A percentile compares a stretch with the other conserved stretches of the same genome.
These are phyloP conservation scores for Oreohelix idahoensis DNA, from an alignment of 1,140 invertebrate species.

Conservation along the genomic window DNA sequence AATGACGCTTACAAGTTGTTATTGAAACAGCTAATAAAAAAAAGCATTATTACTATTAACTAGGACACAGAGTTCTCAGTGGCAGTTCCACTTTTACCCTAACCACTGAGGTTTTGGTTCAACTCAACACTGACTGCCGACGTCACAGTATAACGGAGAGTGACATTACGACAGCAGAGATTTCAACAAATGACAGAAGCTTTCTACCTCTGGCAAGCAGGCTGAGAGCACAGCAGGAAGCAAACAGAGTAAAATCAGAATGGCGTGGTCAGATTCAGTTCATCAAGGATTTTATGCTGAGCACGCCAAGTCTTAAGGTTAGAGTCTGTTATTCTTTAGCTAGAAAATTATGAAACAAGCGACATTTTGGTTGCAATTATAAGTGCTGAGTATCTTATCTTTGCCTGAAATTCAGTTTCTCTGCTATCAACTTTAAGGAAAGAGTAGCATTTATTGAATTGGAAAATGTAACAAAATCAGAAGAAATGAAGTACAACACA, in stretches of 20 bases:
- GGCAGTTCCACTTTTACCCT: conserved; percentile 50
- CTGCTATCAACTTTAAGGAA: no score
- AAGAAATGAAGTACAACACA: no score
- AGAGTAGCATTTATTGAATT: no score
- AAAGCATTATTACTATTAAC: conserved; percentile 6
- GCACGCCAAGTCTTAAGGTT: conserved; percentile 53
- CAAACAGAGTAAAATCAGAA: conserved; percentile 33
- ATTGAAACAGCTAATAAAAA: background rate
- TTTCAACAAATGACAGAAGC: background rate
- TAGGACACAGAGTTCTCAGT: conserved; percentile 53
- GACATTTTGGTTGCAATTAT: no score
- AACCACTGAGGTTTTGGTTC: conserved; percentile 50
- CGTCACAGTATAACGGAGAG: conserved; percentile 44
- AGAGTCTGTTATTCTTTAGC: background rate
- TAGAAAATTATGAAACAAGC: no score
- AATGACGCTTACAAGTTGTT: no score
- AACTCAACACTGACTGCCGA: conserved; percentile 46
- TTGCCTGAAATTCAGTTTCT: no score
- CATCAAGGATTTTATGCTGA: conserved; percentile 55
- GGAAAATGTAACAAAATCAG: no score
- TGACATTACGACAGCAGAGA: background rate
- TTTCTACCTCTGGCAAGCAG: background rate
- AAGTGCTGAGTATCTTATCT: no score
- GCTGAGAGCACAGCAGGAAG: conserved; percentile 22
- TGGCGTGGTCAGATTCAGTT: conserved; percentile 50